Conservation (phyloP, 1,140 invertebrate genomes). For the Drosophila mojavensis region DNA sequence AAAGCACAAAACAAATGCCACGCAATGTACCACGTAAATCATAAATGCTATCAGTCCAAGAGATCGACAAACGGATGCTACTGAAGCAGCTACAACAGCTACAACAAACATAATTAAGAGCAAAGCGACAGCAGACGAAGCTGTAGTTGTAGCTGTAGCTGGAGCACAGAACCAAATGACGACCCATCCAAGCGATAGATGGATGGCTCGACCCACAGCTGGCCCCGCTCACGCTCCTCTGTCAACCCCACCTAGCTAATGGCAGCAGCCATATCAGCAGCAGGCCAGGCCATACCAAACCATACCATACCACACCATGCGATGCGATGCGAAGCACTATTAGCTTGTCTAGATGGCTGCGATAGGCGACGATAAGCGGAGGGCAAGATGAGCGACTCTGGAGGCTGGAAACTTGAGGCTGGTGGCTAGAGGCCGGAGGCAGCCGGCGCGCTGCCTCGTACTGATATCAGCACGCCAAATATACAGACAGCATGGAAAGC, state of each 20-base stretch:
- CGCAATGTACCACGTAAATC: conserved; percentile 79
- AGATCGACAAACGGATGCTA: conserved; percentile 80
- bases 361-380: conserved; percentile 47
- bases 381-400: conserved; percentile 32
- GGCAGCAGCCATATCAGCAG: conserved; percentile 42
- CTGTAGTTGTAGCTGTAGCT: conserved; percentile 20
- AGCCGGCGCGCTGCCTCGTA: conserved; percentile 14
- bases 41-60: conserved; percentile 73
- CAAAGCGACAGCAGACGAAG: conserved; percentile 44
- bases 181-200: conserved; percentile 58
- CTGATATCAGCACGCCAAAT: conserved; percentile 43
- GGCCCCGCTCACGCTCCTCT: neutral
- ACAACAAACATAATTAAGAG: conserved; percentile 77
- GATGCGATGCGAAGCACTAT: conserved; percentile 32
- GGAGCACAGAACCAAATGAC: conserved; percentile 53
- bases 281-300: conserved; percentile 16
- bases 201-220: conserved; percentile 48
- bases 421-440: too few species aligned
- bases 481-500: conserved; percentile 10
- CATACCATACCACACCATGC: neutral
- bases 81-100: conserved; percentile 51
- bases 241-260: conserved; percentile 18
- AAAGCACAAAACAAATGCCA: conserved; percentile 68
- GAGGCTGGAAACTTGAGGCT: conserved; percentile 2
- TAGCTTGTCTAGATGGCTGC: conserved; percentile 55